Base-by-base conservation (phyloP, 2,888 invertebrate species). In the Stenodera caucasica region DNA sequence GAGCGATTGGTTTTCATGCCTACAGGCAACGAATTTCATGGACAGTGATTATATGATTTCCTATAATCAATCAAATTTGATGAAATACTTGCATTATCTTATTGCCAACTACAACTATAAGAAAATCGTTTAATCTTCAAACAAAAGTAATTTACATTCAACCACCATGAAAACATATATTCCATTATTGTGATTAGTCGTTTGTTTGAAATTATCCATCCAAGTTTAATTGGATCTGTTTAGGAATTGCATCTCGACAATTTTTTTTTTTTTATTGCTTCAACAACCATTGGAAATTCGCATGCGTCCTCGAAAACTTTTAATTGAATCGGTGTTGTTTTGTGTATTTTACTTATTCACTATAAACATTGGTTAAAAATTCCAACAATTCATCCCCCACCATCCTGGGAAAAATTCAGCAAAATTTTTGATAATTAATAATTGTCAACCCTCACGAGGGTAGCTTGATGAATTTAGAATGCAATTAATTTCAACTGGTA, bases 161-260 rank as follows among this genome's bases (percentile, higher is more conserved):
- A 21, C 45, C 45, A 45, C 45, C 45, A 45, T 45, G 21, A 45
- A 45, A 45, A 21, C 21, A 21, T 45, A 18, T 40, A 40, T 40
- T 40, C 18, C 18, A 40, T 18, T 40, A n/a, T n/a, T n/a, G n/a
- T 40, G 15, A 29, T 29, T 40, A 4, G 64, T 64, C 72, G 70
- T 72, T 73, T 74, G 72, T 73, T 64, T 58, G 66, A 62, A 65
- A 51, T 67, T 68, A 68, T 67, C 64, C 70, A 63, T 67, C 70
- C 70, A 67, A 66, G 65, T 35, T 60, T 68, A 72, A 74, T 74
- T 70, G 69, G 70, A 69, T 69, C 66, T 67, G 66, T 65, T 63
- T 63, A 58, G 61, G 21, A 55, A 37, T 55, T 55, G 58, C 55
- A 45, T 50, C 58, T 49, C n/a, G n/a, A n/a, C n/a, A n/a, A n/a